Evolutionary conservation across 2,888 invertebrate species (phyloP).

Genomic region (Cantharis nigra): DNA sequence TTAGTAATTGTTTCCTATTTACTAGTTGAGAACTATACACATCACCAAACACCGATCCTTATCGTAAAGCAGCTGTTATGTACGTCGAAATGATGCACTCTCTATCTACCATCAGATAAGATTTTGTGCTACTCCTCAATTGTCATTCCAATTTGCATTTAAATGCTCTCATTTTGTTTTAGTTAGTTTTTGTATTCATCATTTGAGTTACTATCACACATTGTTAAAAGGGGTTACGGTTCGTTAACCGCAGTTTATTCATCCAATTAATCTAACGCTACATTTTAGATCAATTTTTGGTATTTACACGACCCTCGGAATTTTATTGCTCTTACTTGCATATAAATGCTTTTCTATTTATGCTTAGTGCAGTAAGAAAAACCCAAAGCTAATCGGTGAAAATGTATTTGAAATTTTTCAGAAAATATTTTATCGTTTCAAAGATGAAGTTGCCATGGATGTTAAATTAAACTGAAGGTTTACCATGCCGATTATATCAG

Average conservation of each 20-base stretch:
- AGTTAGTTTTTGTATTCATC: neutral
- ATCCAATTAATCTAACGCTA: neutral
- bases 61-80: constrained; percentile 6
- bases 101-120: constrained; percentile 1
- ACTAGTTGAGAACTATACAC: constrained; percentile 23
- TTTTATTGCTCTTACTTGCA: neutral
- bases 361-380: neutral
- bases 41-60: constrained; percentile 18
- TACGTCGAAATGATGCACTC: constrained; percentile 1
- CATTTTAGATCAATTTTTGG: neutral
- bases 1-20: constrained; percentile 29
- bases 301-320: neutral
- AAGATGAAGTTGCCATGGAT: neutral
- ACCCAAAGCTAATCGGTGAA: neutral
- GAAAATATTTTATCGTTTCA: neutral
- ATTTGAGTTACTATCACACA: neutral
- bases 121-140: constrained; percentile 1
- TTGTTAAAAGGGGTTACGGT: neutral
- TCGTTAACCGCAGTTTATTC: neutral
- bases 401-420: neutral
- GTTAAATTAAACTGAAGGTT: neutral
- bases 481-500: neutral
- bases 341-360: neutral
- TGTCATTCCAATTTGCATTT: constrained; percentile 1
- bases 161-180: constrained; percentile 3